These are phyloP conservation scores for Bombus fervidus DNA, from an alignment of 1,140 invertebrate species.

Conservation along the genomic window DNA sequence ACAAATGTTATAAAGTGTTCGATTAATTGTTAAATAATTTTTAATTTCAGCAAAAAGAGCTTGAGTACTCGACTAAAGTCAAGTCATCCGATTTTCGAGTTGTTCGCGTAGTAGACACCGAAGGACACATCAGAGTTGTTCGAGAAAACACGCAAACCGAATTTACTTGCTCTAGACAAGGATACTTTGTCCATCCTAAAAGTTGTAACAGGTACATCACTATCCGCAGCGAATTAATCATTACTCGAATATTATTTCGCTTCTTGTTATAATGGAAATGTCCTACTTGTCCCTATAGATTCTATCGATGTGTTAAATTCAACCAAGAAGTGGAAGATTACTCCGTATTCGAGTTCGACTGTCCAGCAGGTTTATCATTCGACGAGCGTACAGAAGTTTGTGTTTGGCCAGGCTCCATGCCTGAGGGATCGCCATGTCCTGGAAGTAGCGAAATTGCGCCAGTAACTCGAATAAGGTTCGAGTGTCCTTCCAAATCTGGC, in stretches of 20 bases:
- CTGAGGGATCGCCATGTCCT: conserved; percentile 88
- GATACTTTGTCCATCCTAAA: conserved; percentile 90
- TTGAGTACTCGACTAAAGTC: conserved; percentile 82
- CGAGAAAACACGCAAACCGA: conserved; percentile 88
- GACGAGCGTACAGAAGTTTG: conserved; percentile 91
- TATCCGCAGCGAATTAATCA: not conserved
- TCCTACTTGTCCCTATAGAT: conserved; percentile 79
- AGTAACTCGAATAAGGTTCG: conserved; percentile 85
- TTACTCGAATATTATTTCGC: not conserved
- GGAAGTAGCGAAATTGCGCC: conserved; percentile 90
- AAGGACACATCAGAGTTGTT: conserved; percentile 87
- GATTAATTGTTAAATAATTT: not conserved
- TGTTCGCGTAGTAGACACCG: conserved; percentile 87
- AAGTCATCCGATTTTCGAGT: conserved; percentile 89
- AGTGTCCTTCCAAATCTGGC: conserved; percentile 85
- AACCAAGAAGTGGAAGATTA: conserved; percentile 89
- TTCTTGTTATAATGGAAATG: not conserved
- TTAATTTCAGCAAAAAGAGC: conserved; percentile 63
- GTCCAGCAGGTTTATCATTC: conserved; percentile 91
- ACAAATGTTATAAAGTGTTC: not conserved
- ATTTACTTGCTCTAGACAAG: conserved; percentile 89
- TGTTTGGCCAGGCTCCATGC: conserved; percentile 90
- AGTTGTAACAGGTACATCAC: conserved; percentile 86
- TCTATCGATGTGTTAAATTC: conserved; percentile 93
- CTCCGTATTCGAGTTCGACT: conserved; percentile 92